phyloP scores from a whole-genome alignment of 2,888 invertebrate species.

The Mantis religiosa region DNA sequence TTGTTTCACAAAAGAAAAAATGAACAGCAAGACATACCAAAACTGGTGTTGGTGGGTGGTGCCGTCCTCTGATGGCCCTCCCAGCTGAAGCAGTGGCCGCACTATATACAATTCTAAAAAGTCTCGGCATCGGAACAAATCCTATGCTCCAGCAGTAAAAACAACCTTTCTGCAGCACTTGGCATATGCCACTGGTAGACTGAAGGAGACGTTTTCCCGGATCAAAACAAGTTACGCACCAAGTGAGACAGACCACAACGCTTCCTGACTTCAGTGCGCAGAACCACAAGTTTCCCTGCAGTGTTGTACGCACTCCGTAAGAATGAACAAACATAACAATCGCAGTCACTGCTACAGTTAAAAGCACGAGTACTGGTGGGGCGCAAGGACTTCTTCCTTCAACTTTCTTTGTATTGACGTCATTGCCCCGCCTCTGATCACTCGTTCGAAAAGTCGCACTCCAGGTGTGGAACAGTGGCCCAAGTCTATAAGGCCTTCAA shows the following conservation, averaged over 20 bases:
- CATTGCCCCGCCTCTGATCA: not conserved
- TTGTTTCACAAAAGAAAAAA: no score
- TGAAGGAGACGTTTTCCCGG: not conserved
- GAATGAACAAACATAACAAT: not conserved
- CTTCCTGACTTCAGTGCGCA: not conserved
- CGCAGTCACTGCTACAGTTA: not conserved
- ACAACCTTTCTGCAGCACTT: not conserved
- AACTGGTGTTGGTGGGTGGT: not conserved
- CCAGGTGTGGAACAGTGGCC: not conserved
- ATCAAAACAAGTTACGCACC: not conserved
- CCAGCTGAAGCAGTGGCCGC: not conserved
- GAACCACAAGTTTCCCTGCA: not conserved
- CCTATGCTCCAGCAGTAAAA: not conserved
- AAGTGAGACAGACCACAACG: not conserved
- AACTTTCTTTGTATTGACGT: conserved; percentile 5
- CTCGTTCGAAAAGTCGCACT: not conserved
- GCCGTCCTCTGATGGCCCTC: not conserved
- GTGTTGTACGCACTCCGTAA: not conserved
- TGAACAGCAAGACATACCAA: not conserved
- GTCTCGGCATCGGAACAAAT: not conserved
- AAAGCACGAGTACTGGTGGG: not conserved
- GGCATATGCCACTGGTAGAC: not conserved
- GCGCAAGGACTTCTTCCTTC: not conserved
- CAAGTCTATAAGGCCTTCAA: not conserved
- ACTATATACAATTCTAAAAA: not conserved